A percentile compares a stretch with the other conserved stretches of the same genome.
Evolutionary conservation across 2,888 invertebrate species (phyloP).

Genomic region (Gerosis bhagava): DNA sequence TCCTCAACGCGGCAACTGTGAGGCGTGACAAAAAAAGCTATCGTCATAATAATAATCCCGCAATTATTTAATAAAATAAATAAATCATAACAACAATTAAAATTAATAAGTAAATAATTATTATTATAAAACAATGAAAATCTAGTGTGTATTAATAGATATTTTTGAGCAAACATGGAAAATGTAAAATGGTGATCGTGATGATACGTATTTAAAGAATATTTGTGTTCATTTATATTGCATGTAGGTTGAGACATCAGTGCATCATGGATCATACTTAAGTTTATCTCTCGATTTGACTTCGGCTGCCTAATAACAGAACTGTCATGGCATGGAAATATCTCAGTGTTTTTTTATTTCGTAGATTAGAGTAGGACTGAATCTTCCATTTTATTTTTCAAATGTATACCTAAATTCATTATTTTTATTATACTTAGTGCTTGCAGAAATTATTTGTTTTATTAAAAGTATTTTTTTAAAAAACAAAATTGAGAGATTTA

Average conservation of each 20-base stretch:
- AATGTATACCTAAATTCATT: background rate
- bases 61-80: no score
- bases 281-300: constrained; percentile 18
- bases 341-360: constrained; percentile 21
- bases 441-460: constrained; percentile 6
- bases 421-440: constrained; percentile 10
- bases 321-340: constrained; percentile 31
- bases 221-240: constrained; percentile 60
- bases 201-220: constrained; percentile 45
- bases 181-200: constrained; percentile 41
- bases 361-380: constrained; percentile 19
- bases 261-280: constrained; percentile 48
- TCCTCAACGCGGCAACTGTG: no score
- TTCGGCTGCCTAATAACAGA: constrained; percentile 24
- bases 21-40: no score
- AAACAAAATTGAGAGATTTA: background rate
- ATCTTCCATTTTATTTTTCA: constrained; percentile 1
- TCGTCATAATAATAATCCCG: no score
- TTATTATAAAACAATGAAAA: no score
- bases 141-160: constrained; percentile 49
- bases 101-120: no score
- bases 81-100: no score
- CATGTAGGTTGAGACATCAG: constrained; percentile 69
- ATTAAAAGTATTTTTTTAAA: no score
- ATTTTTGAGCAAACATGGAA: constrained; percentile 50